Conservation (phyloP, 1,140 invertebrate genomes). For the Acromyrmex charruanus region DNA sequence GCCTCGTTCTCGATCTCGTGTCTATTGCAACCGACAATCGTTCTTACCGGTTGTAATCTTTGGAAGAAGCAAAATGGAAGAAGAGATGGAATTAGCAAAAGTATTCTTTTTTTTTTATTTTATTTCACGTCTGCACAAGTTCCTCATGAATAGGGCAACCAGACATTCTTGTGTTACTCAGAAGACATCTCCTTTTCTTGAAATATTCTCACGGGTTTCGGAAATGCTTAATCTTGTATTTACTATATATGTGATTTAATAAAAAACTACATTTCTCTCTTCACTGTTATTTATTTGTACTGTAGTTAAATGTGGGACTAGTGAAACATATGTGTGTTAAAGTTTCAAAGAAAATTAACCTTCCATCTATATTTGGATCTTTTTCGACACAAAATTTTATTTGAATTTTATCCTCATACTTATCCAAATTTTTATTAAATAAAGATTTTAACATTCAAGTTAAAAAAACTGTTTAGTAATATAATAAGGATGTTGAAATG, state of each 20-base stretch:
- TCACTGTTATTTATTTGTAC: background rate
- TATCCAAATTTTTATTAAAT: no score
- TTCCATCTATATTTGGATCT: no score
- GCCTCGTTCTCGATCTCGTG: slow-evolving; percentile 23
- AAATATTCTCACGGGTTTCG: slow-evolving; percentile 33
- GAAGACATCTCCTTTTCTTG: background rate
- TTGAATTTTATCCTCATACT: no score
- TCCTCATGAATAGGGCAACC: background rate
- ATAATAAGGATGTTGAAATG: no score
- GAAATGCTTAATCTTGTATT: background rate
- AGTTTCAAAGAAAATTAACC: background rate
- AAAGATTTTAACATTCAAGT: no score
- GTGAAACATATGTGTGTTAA: background rate
- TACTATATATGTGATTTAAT: background rate
- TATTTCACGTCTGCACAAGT: slow-evolving; percentile 18
- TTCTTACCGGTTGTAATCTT: background rate
- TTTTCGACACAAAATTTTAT: no score
- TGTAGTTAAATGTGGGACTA: background rate
- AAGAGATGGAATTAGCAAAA: background rate
- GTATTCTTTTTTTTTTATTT: background rate
- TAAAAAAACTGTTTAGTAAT: no score
- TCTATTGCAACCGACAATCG: slow-evolving; percentile 24
- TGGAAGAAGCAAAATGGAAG: slow-evolving; percentile 4
- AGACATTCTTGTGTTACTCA: slow-evolving; percentile 17
- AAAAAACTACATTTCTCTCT: no score